These are phyloP conservation scores for Drosophila parabipectinata DNA, from an alignment of 1,140 invertebrate genomes.

Conservation along the genomic window DNA sequence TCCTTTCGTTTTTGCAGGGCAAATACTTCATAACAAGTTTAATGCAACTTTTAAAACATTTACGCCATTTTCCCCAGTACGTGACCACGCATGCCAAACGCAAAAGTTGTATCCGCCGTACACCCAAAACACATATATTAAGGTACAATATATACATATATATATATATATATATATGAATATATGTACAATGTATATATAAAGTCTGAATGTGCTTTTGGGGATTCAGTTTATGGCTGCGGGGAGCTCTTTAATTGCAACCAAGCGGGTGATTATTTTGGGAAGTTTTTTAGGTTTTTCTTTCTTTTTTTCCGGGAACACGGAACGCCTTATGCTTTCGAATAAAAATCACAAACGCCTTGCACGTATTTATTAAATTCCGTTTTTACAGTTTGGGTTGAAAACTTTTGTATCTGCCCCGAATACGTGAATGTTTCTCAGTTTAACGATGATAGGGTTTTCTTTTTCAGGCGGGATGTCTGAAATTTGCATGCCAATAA, in stretches of 20 bases:
- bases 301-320: conserved; percentile 17
- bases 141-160: conserved; percentile 2
- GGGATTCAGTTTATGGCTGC: conserved; percentile 52
- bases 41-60: conserved; percentile 79
- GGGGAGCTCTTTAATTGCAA: conserved; percentile 69
- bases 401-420: conserved; percentile 53
- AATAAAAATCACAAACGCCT: conserved; percentile 63
- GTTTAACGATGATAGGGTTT: conserved; percentile 12
- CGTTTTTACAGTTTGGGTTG: conserved; percentile 63
- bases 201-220: conserved; percentile 7
- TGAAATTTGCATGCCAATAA: conserved; percentile 61
- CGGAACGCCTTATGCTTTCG: conserved; percentile 34
- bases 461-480: background rate
- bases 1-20: conserved; percentile 32
- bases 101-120: conserved; percentile 36
- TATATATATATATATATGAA: background rate
- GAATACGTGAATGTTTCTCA: conserved; percentile 29
- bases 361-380: conserved; percentile 78
- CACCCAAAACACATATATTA: conserved; percentile 2
- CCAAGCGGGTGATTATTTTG: conserved; percentile 69
- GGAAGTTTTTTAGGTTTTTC: conserved; percentile 53
- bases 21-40: conserved; percentile 79
- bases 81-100: conserved; percentile 75
- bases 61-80: conserved; percentile 73
- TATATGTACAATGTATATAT: background rate